Evolutionary conservation across 64 coral and sea anemone genomes (phyloP).

Genomic region (Orbicella faveolata): DNA sequence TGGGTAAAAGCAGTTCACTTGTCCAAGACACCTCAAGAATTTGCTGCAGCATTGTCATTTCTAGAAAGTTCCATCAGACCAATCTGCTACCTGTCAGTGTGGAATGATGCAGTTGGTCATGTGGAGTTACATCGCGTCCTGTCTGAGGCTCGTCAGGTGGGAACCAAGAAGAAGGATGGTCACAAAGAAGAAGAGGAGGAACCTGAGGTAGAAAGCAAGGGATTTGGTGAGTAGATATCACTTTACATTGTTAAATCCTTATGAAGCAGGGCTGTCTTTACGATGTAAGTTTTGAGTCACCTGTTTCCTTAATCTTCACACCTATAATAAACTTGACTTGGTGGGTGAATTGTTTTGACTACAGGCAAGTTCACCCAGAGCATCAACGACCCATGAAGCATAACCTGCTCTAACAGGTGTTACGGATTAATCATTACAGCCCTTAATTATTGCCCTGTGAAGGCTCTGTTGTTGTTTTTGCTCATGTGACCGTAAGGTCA

Average conservation of each 20-base stretch:
- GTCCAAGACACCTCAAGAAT: conserved; percentile 73
- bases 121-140: conserved; percentile 74
- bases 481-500: not conserved
- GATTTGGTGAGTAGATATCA: conserved; percentile 55
- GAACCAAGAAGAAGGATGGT: conserved; percentile 69
- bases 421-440: too few species aligned
- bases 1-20: conserved; percentile 95
- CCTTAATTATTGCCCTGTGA: too few species aligned
- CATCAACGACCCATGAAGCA: too few species aligned
- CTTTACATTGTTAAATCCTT: not conserved
- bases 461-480: not conserved
- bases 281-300: too few species aligned
- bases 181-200: conserved; percentile 94
- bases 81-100: conserved; percentile 81
- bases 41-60: conserved; percentile 80
- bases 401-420: too few species aligned
- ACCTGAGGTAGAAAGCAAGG: conserved; percentile 62
- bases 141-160: conserved; percentile 59
- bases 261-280: too few species aligned
- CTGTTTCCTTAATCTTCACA: too few species aligned
- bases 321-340: too few species aligned
- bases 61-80: conserved; percentile 90
- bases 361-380: too few species aligned
- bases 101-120: conserved; percentile 89
- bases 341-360: too few species aligned